Evolutionary conservation across 1,140 invertebrate species (phyloP).

Genomic region (Zaprionus kolodkinae): DNA sequence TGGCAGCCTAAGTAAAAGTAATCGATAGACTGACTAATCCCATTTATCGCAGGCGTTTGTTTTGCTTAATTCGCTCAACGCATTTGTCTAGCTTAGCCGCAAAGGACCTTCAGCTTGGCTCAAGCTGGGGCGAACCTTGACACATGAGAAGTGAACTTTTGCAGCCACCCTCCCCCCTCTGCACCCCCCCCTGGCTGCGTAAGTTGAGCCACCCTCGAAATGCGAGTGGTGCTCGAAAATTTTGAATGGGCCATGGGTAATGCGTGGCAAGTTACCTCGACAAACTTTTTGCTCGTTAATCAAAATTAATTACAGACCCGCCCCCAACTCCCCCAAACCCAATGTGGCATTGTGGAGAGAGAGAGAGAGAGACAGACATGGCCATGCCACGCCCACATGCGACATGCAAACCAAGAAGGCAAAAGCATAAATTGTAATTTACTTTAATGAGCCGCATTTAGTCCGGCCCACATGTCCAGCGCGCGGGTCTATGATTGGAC

Average conservation of each 20-base stretch:
- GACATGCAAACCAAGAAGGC: constrained; percentile 74
- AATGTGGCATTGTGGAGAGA: background rate
- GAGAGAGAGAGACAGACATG: constrained; percentile 21
- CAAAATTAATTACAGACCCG: constrained; percentile 78
- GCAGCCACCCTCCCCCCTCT: constrained; percentile 1
- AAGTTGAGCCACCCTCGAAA: constrained; percentile 30
- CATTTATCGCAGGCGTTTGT: background rate
- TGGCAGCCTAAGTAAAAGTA: background rate
- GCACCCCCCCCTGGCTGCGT: constrained; percentile 9
- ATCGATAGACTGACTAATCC: background rate
- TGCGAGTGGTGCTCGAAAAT: constrained; percentile 21
- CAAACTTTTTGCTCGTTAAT: constrained; percentile 76
- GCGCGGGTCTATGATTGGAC: constrained; percentile 37
- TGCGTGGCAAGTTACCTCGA: constrained; percentile 64
- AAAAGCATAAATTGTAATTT: constrained; percentile 75
- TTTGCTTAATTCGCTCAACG: background rate
- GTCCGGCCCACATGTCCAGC: constrained; percentile 55
- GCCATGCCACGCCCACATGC: constrained; percentile 64
- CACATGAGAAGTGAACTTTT: constrained; percentile 29
- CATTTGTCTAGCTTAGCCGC: constrained; percentile 32
- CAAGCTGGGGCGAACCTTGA: constrained; percentile 1
- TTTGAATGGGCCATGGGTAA: constrained; percentile 52
- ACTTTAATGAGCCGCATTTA: constrained; percentile 79
- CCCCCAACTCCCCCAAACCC: background rate
- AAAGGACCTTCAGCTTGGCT: constrained; percentile 5